Conservation (phyloP, 37 sponge, comb jelly and placozoan genomes). For the Oopsacas minuta region DNA sequence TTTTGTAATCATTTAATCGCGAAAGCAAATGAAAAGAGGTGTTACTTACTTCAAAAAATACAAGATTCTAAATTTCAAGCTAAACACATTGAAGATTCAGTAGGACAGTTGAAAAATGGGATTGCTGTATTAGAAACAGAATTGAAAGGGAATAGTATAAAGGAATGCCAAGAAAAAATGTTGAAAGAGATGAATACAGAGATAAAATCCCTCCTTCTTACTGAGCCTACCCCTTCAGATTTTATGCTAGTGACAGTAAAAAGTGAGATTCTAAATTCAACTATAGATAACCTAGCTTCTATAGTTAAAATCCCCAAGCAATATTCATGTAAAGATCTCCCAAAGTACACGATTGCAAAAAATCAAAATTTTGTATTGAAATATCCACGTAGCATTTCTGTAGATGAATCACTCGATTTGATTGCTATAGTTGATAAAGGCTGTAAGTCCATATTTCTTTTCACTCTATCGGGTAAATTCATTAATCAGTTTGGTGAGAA, state of each 20-base stretch:
- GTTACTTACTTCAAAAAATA: not conserved
- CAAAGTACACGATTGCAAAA: not conserved
- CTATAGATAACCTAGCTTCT: not conserved
- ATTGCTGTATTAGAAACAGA: not conserved
- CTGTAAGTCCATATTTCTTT: not conserved
- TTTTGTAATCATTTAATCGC: not conserved
- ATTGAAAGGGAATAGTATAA: not conserved
- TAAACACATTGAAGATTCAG: not conserved
- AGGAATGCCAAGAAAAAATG: not conserved
- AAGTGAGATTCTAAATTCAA: not conserved
- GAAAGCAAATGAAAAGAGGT: not conserved
- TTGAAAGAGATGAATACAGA: not conserved
- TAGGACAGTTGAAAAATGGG: not conserved
- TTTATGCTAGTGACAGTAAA: not conserved
- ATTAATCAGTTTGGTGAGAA: not conserved
- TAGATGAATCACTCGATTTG: not conserved
- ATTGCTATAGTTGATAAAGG: conserved; percentile 2
- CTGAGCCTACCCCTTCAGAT: not conserved
- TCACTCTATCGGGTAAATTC: not conserved
- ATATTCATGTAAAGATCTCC: not conserved
- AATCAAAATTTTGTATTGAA: not conserved
- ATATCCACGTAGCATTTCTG: not conserved
- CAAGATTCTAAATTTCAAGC: not conserved
- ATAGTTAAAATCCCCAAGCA: not conserved
- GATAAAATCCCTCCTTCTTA: not conserved